Percentiles rank a stretch among this genome's conserved stretches.
These are phyloP conservation scores for Lysandra coridon DNA, from an alignment of 2,888 invertebrate species.

Conservation along the genomic window DNA sequence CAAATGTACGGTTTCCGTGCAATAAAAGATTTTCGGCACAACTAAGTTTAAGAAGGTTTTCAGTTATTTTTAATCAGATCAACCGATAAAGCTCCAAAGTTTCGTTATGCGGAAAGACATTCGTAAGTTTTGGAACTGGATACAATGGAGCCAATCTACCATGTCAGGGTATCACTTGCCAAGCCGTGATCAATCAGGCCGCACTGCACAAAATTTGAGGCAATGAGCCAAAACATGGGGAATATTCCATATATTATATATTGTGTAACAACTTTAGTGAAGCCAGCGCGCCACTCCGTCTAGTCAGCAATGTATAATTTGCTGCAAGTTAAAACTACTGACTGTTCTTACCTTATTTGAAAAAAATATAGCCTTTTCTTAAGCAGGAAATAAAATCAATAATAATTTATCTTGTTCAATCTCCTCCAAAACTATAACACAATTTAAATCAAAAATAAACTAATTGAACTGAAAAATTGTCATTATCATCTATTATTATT, in stretches of 20 bases:
- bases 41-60: no score
- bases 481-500: no score
- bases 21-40: no score
- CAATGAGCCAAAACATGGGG: slow-evolving; percentile 32
- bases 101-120: background rate
- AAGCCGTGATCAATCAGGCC: slow-evolving; percentile 31
- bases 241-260: slow-evolving; percentile 24
- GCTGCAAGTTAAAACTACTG: background rate
- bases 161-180: slow-evolving; percentile 29
- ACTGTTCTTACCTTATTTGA: background rate
- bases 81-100: background rate
- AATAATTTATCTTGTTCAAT: background rate
- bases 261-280: background rate
- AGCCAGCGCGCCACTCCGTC: background rate
- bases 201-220: slow-evolving; percentile 32
- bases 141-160: slow-evolving; percentile 18
- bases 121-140: background rate
- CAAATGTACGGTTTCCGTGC: no score
- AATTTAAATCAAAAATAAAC: no score
- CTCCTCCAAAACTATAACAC: background rate
- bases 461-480: no score
- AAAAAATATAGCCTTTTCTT: no score
- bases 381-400: no score
- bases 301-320: slow-evolving; percentile 5
- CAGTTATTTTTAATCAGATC: background rate